phyloP scores from a whole-genome alignment of 2,797 vertebrate genomes.

The Pseudochromis fuscus region DNA sequence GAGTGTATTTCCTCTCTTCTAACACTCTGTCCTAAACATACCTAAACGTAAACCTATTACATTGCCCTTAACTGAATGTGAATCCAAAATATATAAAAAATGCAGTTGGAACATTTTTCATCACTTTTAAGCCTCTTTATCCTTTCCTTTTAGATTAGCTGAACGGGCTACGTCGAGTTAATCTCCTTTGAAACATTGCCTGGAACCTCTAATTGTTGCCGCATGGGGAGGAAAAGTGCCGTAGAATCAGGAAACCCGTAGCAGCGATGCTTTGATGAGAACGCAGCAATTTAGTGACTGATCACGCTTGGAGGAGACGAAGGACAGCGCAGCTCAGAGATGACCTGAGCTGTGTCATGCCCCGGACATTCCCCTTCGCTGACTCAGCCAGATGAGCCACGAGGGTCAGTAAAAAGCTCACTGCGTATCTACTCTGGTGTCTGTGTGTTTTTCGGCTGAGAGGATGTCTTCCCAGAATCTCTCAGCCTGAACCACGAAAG shows the following conservation, averaged over 20 bases:
- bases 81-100: conserved; percentile 42
- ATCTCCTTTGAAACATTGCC: conserved; percentile 72
- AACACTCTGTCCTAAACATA: background rate
- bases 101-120: conserved; percentile 48
- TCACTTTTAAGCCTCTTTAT: conserved; percentile 57
- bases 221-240: conserved; percentile 63
- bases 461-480: conserved; percentile 67
- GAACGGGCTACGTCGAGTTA: conserved; percentile 43
- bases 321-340: conserved; percentile 46
- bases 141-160: conserved; percentile 65
- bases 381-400: conserved; percentile 55
- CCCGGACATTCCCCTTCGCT: conserved; percentile 63
- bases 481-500: conserved; percentile 53
- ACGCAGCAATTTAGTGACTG: conserved; percentile 35
- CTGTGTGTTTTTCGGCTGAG: conserved; percentile 44
- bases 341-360: conserved; percentile 49
- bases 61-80: conserved; percentile 30
- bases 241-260: conserved; percentile 59
- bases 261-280: conserved; percentile 63
- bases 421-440: conserved; percentile 33
- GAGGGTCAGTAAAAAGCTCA: conserved; percentile 38
- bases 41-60: conserved; percentile 28
- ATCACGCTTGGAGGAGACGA: conserved; percentile 46
- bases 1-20: background rate
- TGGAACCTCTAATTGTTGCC: conserved; percentile 77